Evolutionary conservation across 2,113 vertebrate species (phyloP).

Genomic region (Tupaia chinensis): DNA sequence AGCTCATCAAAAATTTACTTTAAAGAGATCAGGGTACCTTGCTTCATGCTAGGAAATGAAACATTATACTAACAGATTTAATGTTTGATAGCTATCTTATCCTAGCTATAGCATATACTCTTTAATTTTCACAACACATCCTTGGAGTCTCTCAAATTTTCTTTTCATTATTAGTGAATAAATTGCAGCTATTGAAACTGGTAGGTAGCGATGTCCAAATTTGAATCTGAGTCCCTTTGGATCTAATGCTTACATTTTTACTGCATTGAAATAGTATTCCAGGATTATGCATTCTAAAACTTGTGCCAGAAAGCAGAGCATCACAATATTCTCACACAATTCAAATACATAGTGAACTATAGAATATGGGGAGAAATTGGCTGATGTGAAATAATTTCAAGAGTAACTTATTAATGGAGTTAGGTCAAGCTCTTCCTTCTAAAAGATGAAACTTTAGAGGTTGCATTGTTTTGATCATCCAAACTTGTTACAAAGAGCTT

Average conservation of each 20-base stretch:
- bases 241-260: neutral
- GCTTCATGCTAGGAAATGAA: neutral
- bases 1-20: neutral
- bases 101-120: neutral
- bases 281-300: neutral
- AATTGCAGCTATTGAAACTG: neutral
- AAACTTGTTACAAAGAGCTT: neutral
- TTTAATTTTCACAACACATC: neutral
- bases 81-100: neutral
- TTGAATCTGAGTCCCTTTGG: neutral
- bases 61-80: conserved; percentile 14
- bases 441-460: neutral
- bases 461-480: neutral
- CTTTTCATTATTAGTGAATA: neutral
- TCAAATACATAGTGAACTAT: neutral
- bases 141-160: neutral
- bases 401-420: neutral
- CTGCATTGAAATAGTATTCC: neutral
- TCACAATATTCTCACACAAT: neutral
- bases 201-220: neutral
- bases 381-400: neutral
- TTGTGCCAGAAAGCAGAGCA: neutral
- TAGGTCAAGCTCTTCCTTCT: neutral
- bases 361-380: neutral
- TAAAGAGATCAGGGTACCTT: neutral